Base-by-base conservation (phyloP, 2,113 vertebrate genomes). In the Xiphias gladius region DNA sequence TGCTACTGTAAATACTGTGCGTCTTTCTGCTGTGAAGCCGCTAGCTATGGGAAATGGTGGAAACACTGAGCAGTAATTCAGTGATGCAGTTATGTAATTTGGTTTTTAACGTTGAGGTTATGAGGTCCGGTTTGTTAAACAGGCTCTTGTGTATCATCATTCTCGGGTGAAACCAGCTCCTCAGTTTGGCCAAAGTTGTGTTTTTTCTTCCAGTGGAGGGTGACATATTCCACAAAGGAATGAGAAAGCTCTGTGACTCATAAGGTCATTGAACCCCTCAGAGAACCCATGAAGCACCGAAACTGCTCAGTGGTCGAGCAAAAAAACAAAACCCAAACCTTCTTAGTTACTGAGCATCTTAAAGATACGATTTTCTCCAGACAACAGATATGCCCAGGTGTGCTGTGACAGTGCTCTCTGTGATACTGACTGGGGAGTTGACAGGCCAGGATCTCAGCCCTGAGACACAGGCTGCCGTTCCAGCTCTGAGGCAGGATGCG, bases 381-480 rank as follows among this genome's bases (percentile, higher is more conserved):
- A 35, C 13, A 19, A 16, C 30, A 67, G 52, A 9, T 24, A 14
- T n/a, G 20, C 30, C 7, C 58, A 35, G 16, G 22, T 41, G n/a
- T 41, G 54, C 63, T 26, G 7, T 39, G 59, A 9, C n/a, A 57
- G 3, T 22, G 8, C 32, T 58, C 32, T 62, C 1, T 54, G 41
- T 65, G 24, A 11, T 52, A 90, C 93, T 92, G 55, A 99, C 98
- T 93, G 41, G 97, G 95, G 16, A 99, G 88, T 0, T 97, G 97
- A 37, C 98, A 99, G 39, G 97, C 97, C 84, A 99, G 88, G 69
- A 99, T 92, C 89, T 99, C 98, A 0, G 97, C 93, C 84, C 98
- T 94, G 91, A 99, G 93, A 88, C 98, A 99, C 73, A 97, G 92
- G 82, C 97, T 99, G 37, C 98, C 98, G 0, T 99, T 99, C 98